Evolutionary conservation across 2,888 invertebrate genomes (phyloP), one percentile per base, ranked within the genome.

Genomic region (Hesperia comma): DNA sequence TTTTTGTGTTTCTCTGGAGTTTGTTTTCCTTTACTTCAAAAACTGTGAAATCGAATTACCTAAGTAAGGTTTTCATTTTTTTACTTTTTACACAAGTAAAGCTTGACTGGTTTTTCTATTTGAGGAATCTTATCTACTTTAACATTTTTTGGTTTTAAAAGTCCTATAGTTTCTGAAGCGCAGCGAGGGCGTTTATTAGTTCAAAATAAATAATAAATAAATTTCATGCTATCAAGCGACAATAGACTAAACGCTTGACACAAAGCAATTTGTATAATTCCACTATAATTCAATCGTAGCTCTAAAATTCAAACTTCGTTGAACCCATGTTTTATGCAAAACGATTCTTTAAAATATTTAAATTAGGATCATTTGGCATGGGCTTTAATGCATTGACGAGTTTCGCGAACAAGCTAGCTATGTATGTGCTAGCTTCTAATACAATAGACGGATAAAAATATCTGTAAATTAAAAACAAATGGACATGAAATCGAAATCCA

Each of bases 301-400:
- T 73, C 83, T 85, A 79, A 78, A 87, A 82, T 80, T 10, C 76
- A 84, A 79, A 76, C 84, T 66, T 73, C 78, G 69, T 72, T 72
- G 70, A 70, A 84, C 91, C 91, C 91, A 83, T 89, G 87, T 90
- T 89, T n/a, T 90, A 92, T 92, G 92, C 89, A 80, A 92, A 92
- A 80, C 77, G 41, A 19, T 58, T 26, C 64, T 74, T 79, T 78
- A 74, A 70, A 74, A 77, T 79, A 83, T 82, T 81, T 72, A 80
- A 81, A 84, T 83, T 75, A 81, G 73, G 53, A 51, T 32, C 79
- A 78, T 81, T 80, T 78, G 70, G 63, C 71, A 77, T 79, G 83
- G 87, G 80, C 51, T 32, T 41, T 21, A 14, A 58, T 40, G 26
- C 26, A 26, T 37, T 33, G 17, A 33, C 14, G 43, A 32, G n/a